These are phyloP conservation scores for Galagoides demidoff DNA, from an alignment of 2,797 vertebrate species.

Conservation along the genomic window DNA sequence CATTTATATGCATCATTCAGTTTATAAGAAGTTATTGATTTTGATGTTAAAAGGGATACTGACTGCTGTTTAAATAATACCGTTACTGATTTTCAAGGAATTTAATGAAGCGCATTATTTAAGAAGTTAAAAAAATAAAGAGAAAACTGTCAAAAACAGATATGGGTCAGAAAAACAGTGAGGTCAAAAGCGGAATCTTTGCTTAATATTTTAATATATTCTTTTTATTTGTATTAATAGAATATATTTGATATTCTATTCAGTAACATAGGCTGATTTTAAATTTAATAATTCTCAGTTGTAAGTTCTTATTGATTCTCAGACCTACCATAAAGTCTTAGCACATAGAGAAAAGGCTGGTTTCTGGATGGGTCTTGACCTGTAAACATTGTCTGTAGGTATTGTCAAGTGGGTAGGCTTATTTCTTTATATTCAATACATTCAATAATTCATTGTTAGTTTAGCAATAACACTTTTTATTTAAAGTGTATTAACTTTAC, in stretches of 20 bases:
- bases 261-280: neutral
- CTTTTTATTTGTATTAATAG: constrained; percentile 7
- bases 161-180: neutral
- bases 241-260: neutral
- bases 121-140: constrained; percentile 31
- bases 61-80: neutral
- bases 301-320: neutral
- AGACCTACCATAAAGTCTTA: neutral
- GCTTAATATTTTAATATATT: neutral
- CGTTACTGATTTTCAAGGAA: constrained; percentile 15
- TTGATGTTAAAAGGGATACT: constrained; percentile 2
- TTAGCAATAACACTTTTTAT: neutral
- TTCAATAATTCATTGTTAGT: neutral
- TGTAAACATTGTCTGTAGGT: constrained; percentile 5
- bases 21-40: constrained; percentile 1
- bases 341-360: neutral
- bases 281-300: constrained; percentile 23
- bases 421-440: neutral
- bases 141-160: neutral
- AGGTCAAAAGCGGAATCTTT: constrained; percentile 35
- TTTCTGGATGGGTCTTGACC: constrained; percentile 39
- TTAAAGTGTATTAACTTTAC: neutral
- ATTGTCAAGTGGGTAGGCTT: neutral
- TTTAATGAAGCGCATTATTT: constrained; percentile 46
- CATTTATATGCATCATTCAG: neutral